Base-by-base conservation (phyloP, 2,797 vertebrate genomes). In the Loris lydekkerianus region DNA sequence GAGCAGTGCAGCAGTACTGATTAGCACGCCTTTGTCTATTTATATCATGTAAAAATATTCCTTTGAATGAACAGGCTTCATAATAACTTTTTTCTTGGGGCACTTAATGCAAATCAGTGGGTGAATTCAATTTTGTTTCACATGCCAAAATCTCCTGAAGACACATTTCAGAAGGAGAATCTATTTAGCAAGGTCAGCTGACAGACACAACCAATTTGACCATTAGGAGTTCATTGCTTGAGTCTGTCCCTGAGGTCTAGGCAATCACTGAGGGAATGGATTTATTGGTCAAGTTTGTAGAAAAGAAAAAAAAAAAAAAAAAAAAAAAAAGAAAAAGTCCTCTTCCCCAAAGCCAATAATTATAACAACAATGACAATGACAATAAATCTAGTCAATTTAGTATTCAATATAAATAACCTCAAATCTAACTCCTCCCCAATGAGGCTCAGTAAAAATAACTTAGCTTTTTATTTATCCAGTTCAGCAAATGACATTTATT, bases 11-110 rank as follows among this genome's bases (percentile, higher is more conserved):
- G 72, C 49, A 56, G 5, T 34, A 21, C 23, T 94, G 91, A 93
- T 91, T 81, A 95, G 91, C 73, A 23, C 69, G 20, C 10, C 56
- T 93, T 58, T 94, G 84, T 90, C 76, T 92, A 77, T 60, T 89
- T 96, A 61, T 61, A 92, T 63, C 95, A 49, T 37, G 53, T 37
- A 85, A 77, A 56, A 72, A 80, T 29, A 72, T 72, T 93, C 56
- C 69, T 86, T 63, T 92, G 85, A 93, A 93, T 95, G 83, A 94
- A 86, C 78, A 77, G 84, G 3, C 75, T 73, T 95, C 65, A 86
- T 92, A 85, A 90, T 96, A 88, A 96, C 92, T 96, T 97, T 73
- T 73, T 97, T 92, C 88, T 92, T n/a, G 83, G 89, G 46, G 61
- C 85, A 82, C 53, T 93, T 94, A 92, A 89, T 90, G 93, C 95